These are phyloP conservation scores for Cynaeus angustus DNA, from an alignment of 2,888 invertebrate genomes.

Conservation along the genomic window DNA sequence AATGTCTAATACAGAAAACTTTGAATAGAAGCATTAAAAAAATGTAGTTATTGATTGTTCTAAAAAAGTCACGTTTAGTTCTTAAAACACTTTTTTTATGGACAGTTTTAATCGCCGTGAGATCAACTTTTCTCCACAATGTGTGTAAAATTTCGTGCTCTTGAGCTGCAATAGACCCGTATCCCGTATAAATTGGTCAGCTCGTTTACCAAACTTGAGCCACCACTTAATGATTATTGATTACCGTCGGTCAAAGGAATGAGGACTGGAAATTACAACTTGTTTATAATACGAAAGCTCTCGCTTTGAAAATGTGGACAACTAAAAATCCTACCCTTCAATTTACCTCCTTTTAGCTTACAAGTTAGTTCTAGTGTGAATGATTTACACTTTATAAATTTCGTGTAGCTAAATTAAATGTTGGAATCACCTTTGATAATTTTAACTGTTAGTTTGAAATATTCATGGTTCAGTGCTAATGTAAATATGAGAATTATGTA, in stretches of 20 bases:
- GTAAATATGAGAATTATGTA: slow-evolving; percentile 42
- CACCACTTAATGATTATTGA: slow-evolving; percentile 40
- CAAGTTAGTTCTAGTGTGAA: slow-evolving; percentile 5
- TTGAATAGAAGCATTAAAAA: no score
- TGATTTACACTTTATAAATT: slow-evolving; percentile 11
- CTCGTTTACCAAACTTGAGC: slow-evolving; percentile 25
- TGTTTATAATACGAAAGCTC: slow-evolving; percentile 13
- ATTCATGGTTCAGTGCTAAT: slow-evolving; percentile 35
- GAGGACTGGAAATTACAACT: slow-evolving; percentile 23
- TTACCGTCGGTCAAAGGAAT: slow-evolving; percentile 17
- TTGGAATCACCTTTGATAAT: slow-evolving; percentile 39
- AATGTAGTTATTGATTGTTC: no score
- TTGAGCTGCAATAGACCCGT: slow-evolving; percentile 22
- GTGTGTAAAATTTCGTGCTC: neutral
- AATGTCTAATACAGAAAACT: no score
- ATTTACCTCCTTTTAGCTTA: slow-evolving; percentile 12
- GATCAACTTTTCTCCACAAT: no score
- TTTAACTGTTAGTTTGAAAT: slow-evolving; percentile 15
- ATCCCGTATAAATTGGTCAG: slow-evolving; percentile 29
- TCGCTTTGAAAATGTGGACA: neutral
- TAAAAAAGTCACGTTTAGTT: no score
- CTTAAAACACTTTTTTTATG: no score
- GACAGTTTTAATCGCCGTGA: no score
- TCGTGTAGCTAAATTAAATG: slow-evolving; percentile 21
- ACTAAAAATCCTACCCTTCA: neutral